Conservation (phyloP, 2,113 vertebrate genomes). For the Cinclus mexicanus region DNA sequence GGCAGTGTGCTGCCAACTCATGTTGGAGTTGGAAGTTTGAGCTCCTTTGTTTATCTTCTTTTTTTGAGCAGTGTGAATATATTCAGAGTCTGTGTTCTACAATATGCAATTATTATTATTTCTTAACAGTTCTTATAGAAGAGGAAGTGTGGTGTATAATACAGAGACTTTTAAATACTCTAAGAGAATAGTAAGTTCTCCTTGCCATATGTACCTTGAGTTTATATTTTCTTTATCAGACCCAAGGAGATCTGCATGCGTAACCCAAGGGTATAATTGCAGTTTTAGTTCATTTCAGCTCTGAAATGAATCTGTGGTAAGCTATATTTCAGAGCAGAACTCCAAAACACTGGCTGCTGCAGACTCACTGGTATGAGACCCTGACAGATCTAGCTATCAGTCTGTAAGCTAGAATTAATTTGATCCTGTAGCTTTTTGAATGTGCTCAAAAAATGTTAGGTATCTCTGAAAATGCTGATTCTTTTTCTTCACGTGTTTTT, state of each 20-base stretch:
- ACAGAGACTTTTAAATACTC: neutral
- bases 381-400: slow-evolving; percentile 30
- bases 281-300: slow-evolving; percentile 56
- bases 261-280: slow-evolving; percentile 46
- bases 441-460: slow-evolving; percentile 49
- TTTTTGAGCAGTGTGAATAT: neutral
- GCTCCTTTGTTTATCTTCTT: neutral
- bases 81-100: neutral
- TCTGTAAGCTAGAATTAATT: slow-evolving; percentile 46
- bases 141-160: neutral
- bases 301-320: slow-evolving; percentile 34
- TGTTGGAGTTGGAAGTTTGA: neutral
- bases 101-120: neutral
- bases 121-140: neutral
- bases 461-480: slow-evolving; percentile 49
- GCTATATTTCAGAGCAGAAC: slow-evolving; percentile 40
- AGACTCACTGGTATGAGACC: slow-evolving; percentile 15
- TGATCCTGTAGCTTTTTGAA: slow-evolving; percentile 43
- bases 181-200: neutral
- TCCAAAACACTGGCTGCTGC: slow-evolving; percentile 27
- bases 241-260: neutral
- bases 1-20: neutral
- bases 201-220: neutral
- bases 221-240: neutral
- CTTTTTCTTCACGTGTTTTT: slow-evolving; percentile 39